Conservation (phyloP, 2,888 invertebrate species). For the Zhuqinia jingwanae region DNA sequence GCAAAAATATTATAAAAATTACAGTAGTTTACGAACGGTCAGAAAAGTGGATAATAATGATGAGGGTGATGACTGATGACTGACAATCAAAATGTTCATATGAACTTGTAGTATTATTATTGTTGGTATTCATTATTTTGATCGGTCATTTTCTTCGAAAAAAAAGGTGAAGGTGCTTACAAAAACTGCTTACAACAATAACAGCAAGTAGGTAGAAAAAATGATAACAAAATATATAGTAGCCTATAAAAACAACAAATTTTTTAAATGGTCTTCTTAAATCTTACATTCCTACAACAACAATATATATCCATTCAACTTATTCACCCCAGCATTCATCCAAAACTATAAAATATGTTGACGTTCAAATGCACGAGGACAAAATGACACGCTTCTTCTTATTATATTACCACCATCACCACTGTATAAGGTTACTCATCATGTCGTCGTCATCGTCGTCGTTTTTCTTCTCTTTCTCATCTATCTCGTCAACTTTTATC, state of each 20-base stretch:
- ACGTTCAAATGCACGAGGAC: too few species aligned
- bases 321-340: too few species aligned
- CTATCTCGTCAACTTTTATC: not conserved
- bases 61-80: not conserved
- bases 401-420: not conserved
- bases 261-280: too few species aligned
- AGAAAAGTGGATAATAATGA: not conserved
- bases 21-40: not conserved
- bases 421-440: not conserved
- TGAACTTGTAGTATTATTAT: not conserved
- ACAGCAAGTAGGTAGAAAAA: not conserved
- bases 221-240: not conserved
- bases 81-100: not conserved
- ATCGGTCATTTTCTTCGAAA: too few species aligned
- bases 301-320: too few species aligned
- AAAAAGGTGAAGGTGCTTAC: too few species aligned
- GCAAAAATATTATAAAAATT: constrained; percentile 34
- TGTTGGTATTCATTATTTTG: too few species aligned
- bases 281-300: too few species aligned
- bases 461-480: not conserved
- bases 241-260: too few species aligned
- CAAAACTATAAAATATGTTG: too few species aligned
- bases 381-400: not conserved
- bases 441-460: not conserved
- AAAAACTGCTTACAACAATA: too few species aligned